These are phyloP conservation scores for Zophobas atratus DNA, from an alignment of 1,140 invertebrate species.

Conservation along the genomic window DNA sequence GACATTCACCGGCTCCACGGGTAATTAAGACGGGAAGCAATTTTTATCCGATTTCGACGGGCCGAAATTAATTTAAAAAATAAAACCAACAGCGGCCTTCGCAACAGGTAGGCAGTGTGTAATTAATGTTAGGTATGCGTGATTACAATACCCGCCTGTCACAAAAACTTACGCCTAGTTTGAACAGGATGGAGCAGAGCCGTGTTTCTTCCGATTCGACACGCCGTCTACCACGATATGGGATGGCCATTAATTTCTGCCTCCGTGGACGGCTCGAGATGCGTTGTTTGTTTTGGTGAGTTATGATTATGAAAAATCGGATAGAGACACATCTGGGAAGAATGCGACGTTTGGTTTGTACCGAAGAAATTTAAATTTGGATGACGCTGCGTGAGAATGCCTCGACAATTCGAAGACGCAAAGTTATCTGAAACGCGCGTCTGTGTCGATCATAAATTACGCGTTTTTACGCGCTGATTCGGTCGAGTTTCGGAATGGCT, in stretches of 20 bases:
- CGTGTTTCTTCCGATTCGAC: conserved; percentile 30
- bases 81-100: conserved; percentile 43
- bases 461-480: conserved; percentile 47
- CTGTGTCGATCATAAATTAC: conserved; percentile 53
- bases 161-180: conserved; percentile 48
- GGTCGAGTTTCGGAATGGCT: background rate
- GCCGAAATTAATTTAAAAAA: conserved; percentile 43
- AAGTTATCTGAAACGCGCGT: conserved; percentile 55
- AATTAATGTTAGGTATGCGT: conserved; percentile 49
- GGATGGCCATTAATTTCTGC: conserved; percentile 32
- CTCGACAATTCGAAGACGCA: conserved; percentile 50
- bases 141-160: conserved; percentile 42
- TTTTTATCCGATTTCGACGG: conserved; percentile 25
- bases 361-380: conserved; percentile 7
- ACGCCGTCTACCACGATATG: conserved; percentile 32
- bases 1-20: too few species aligned
- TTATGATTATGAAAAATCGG: conserved; percentile 17
- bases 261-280: background rate
- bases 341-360: conserved; percentile 1
- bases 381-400: conserved; percentile 52
- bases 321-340: conserved; percentile 34
- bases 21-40: background rate
- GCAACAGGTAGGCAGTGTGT: conserved; percentile 25
- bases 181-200: conserved; percentile 22
- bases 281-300: conserved; percentile 24